Conservation (phyloP, 2,888 invertebrate genomes). For the Synergus umbraculus region DNA sequence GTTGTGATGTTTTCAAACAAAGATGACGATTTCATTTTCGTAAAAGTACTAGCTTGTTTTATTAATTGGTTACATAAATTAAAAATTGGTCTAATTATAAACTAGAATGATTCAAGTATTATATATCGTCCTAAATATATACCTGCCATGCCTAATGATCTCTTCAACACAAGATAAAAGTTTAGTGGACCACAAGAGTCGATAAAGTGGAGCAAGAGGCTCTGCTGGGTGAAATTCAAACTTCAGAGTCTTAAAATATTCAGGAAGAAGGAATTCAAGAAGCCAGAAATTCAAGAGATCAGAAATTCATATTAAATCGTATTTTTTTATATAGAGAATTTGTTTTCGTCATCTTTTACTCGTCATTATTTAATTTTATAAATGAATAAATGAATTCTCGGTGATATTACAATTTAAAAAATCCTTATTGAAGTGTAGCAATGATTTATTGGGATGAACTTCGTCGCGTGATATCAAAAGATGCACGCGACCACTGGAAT, state of each 20-base stretch:
- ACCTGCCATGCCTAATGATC: background rate
- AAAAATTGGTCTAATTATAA: background rate
- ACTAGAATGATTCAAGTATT: background rate
- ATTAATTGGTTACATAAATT: no score
- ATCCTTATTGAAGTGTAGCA: background rate
- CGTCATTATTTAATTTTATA: no score
- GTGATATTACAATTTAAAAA: background rate
- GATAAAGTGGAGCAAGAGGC: slow-evolving; percentile 19
- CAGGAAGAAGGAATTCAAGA: background rate
- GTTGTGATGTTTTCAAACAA: no score
- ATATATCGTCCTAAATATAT: no score
- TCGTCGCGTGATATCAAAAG: slow-evolving; percentile 20
- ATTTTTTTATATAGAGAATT: no score
- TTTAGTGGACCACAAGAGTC: slow-evolving; percentile 19
- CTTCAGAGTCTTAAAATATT: slow-evolving; percentile 21
- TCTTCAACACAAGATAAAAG: slow-evolving; percentile 5
- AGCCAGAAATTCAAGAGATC: background rate
- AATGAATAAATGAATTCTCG: background rate
- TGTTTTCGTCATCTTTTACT: no score
- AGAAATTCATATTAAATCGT: background rate
- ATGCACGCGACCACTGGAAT: slow-evolving; percentile 9
- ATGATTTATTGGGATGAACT: background rate
- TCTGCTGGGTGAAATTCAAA: background rate
- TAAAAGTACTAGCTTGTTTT: no score
- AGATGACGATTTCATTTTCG: no score